Evolutionary conservation across 2,888 invertebrate species (phyloP), one percentile per base, ranked within the genome.

Genomic region (Eupithecia subumbrata): DNA sequence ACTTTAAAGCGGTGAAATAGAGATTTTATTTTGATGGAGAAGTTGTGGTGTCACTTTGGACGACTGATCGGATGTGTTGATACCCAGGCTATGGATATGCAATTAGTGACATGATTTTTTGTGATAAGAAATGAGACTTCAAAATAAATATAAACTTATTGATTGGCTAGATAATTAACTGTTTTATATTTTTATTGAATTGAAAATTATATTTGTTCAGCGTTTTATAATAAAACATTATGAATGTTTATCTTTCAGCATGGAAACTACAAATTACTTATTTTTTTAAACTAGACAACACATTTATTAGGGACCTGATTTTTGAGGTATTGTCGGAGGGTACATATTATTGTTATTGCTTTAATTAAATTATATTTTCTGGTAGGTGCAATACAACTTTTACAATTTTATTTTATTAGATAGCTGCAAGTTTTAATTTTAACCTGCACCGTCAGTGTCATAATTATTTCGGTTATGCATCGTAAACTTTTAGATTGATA

Each of bases 51-150:
- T 88, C 88, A 86, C 78, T 83, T 81, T 79, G 82, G 84, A 81
- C 84, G 83, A 84, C 86, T 85, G 93, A 93, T 94, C 92, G 92
- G 92, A 91, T 91, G 89, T 90, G 92, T 92, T 92, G 93, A 94
- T 93, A 93, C 90, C 87, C 87, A 86, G 87, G 89, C 89, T 89
- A 90, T 90, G 90, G 92, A 91, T 92, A 90, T 89, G 89, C 91
- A 93, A 93, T 93, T 93, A 94, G 92, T 90, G 91, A 89, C 91
- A 90, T 86, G 83, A 82, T 85, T 87, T 86, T 88, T 88, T 78
- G 77, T 74, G 75, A 82, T 79, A 84, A 82, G 83, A 85, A 87
- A 85, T 87, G 80, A 88, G 87, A 85, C 83, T 84, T 88, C 79
- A 79, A 79, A 81, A 73, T 72, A 69, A 72, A 76, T 74, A 72